phyloP scores from a whole-genome alignment of 2,113 vertebrate genomes.

The Ellobius talpinus region DNA sequence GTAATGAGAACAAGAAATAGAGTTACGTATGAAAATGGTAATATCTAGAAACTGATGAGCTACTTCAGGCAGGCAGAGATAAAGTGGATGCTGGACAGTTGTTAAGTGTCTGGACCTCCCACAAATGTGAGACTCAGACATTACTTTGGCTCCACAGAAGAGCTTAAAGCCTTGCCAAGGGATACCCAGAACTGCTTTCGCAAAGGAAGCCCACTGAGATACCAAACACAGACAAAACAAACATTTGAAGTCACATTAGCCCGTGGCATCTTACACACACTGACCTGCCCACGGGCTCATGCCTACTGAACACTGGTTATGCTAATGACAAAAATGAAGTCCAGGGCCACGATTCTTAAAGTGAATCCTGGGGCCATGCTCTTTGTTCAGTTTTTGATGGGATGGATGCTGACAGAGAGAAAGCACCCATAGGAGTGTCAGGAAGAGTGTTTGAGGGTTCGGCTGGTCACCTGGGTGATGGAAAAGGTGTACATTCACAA shows the following conservation, averaged over 20 bases:
- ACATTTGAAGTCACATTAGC: not conserved
- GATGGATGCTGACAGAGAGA: not conserved
- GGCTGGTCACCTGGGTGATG: not conserved
- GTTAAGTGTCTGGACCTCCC: constrained; percentile 27
- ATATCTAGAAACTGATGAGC: constrained; percentile 34
- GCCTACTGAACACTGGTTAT: not conserved
- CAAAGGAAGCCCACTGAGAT: not conserved
- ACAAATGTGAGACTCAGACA: not conserved
- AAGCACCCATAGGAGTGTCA: not conserved
- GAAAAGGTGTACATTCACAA: not conserved
- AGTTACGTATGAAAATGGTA: not conserved
- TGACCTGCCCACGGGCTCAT: not conserved
- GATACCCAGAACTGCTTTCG: not conserved
- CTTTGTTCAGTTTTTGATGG: not conserved
- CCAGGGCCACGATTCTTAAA: not conserved
- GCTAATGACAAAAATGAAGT: not conserved
- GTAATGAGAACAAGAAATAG: constrained; percentile 31
- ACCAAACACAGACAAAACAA: not conserved
- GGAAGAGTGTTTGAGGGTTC: not conserved
- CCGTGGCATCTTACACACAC: too few species aligned
- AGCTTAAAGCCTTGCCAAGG: not conserved
- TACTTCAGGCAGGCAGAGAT: not conserved
- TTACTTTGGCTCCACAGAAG: not conserved
- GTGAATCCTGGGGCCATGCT: not conserved
- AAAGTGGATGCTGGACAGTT: not conserved